Conservation (phyloP, 2,888 invertebrate genomes). For the Sesia apiformis region DNA sequence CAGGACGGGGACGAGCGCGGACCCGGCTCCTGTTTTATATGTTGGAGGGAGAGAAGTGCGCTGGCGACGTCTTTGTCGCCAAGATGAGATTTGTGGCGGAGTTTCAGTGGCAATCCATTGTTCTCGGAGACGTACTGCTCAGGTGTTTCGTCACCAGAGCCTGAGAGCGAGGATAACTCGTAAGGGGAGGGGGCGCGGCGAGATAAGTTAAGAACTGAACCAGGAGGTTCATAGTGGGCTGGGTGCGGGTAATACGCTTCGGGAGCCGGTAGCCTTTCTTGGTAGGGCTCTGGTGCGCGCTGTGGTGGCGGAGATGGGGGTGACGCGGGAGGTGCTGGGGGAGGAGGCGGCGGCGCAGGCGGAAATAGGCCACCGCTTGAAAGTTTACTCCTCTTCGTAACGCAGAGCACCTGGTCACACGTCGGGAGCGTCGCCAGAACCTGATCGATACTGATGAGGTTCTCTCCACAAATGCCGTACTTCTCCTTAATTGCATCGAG, state of each 20-base stretch:
- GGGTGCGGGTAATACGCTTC: constrained; percentile 68
- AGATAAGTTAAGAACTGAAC: constrained; percentile 83
- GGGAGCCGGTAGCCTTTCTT: constrained; percentile 59
- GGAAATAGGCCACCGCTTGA: constrained; percentile 70
- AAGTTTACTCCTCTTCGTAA: constrained; percentile 81
- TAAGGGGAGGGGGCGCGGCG: constrained; percentile 83
- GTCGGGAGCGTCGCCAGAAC: constrained; percentile 89
- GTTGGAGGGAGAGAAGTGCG: constrained; percentile 86
- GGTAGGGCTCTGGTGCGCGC: constrained; percentile 69
- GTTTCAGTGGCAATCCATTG: constrained; percentile 90
- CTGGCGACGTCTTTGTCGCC: constrained; percentile 93
- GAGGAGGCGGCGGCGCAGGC: constrained; percentile 69
- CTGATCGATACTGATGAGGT: constrained; percentile 90
- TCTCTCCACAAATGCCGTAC: constrained; percentile 91
- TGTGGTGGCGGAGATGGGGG: constrained; percentile 72
- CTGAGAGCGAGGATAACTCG: constrained; percentile 84
- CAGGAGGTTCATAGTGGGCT: constrained; percentile 74
- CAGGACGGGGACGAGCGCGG: constrained; percentile 87
- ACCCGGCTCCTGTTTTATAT: constrained; percentile 90
- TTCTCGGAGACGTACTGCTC: constrained; percentile 77
- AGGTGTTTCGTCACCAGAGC: constrained; percentile 71
- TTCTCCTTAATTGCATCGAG: constrained; percentile 94
- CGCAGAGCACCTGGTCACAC: constrained; percentile 88
- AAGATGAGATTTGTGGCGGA: constrained; percentile 92
- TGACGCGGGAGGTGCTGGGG: constrained; percentile 63